Percentiles rank a stretch among this genome's conserved stretches.
Conservation (phyloP, 2,113 vertebrate genomes). For the Catharus bicknelli region DNA sequence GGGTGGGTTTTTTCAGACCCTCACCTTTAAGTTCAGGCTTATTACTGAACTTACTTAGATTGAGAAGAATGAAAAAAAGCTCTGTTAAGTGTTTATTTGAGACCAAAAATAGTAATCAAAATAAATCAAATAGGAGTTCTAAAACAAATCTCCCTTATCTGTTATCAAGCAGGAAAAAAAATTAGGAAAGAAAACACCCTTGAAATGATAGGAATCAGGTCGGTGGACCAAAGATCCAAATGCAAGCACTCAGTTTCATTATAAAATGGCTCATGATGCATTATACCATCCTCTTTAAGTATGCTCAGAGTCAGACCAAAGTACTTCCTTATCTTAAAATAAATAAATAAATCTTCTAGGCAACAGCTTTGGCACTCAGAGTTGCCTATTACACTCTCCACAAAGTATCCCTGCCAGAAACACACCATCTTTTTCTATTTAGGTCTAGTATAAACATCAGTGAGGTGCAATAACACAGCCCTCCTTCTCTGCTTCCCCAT, state of each 20-base stretch:
- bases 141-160: slow-evolving; percentile 1
- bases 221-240: background rate
- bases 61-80: background rate
- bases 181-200: background rate
- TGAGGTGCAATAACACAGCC: background rate
- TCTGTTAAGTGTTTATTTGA: background rate
- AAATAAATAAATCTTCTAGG: background rate
- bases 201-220: background rate
- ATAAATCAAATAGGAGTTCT: background rate
- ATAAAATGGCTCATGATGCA: background rate
- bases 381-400: background rate
- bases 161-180: background rate
- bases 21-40: background rate
- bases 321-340: background rate
- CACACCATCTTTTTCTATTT: background rate
- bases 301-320: background rate
- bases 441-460: background rate
- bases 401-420: background rate
- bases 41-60: background rate
- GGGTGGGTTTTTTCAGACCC: background rate
- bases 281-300: background rate
- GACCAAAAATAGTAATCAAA: slow-evolving; percentile 2
- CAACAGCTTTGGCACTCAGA: background rate
- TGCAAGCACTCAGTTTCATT: background rate
- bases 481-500: slow-evolving; percentile 1